Evolutionary conservation across 2,113 vertebrate genomes (phyloP).

Genomic region (Antechinus stuartii): DNA sequence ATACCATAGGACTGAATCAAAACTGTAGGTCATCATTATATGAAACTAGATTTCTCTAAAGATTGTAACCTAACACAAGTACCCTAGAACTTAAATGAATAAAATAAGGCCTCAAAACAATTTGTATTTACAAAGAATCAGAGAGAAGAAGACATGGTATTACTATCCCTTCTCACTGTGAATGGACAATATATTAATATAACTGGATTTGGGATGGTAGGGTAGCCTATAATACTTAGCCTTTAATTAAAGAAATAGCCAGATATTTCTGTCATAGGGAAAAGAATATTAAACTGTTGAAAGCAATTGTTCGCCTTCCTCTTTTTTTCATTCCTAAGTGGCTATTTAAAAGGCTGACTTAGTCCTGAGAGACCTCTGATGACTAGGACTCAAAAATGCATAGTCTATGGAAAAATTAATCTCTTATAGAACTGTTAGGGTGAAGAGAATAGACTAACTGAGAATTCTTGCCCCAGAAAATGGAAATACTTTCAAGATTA

Average conservation of each 20-base stretch:
- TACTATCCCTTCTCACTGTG: neutral
- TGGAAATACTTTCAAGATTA: neutral
- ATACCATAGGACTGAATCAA: neutral
- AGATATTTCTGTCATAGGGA: constrained; percentile 1
- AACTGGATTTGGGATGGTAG: neutral
- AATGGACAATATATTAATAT: neutral
- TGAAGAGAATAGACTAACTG: neutral
- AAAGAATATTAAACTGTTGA: constrained; percentile 41
- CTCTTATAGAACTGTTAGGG: neutral
- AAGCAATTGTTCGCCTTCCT: constrained; percentile 3
- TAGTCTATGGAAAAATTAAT: neutral
- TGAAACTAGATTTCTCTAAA: neutral
- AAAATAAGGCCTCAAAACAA: neutral
- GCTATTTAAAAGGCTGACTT: neutral
- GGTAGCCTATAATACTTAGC: neutral
- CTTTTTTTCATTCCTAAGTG: neutral
- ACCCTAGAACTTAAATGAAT: neutral
- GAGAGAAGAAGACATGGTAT: neutral
- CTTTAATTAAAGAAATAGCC: constrained; percentile 10
- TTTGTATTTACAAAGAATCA: neutral
- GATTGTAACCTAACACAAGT: neutral
- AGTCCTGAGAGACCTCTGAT: neutral
- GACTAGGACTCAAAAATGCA: neutral
- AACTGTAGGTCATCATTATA: neutral
- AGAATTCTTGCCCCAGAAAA: neutral